phyloP scores from a whole-genome alignment of 2,113 vertebrate species.

The Melanerpes formicivorus region DNA sequence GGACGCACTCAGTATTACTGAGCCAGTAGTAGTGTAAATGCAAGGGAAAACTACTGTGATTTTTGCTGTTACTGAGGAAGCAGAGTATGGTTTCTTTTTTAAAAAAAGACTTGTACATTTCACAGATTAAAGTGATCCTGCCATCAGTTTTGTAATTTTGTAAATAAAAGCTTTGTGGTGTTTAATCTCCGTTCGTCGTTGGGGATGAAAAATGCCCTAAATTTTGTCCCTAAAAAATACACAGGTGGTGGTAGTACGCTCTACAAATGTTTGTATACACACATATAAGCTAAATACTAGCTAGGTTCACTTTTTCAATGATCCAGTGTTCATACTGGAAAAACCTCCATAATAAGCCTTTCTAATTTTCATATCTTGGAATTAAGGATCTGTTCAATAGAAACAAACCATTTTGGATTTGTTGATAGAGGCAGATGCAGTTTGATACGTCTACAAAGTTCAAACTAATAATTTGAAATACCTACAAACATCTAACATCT shows the following conservation, averaged over 20 bases:
- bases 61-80: background rate
- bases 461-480: conserved; percentile 22
- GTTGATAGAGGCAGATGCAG: conserved; percentile 20
- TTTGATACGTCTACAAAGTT: background rate
- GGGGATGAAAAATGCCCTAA: background rate
- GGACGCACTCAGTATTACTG: background rate
- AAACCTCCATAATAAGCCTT: background rate
- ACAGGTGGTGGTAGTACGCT: background rate
- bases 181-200: background rate
- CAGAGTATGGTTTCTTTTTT: background rate
- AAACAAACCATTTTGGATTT: conserved; percentile 16
- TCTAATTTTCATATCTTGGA: conserved; percentile 16
- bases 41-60: background rate
- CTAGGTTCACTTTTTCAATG: background rate
- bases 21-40: background rate
- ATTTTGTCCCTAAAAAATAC: background rate
- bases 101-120: background rate
- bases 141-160: background rate
- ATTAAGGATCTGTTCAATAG: background rate
- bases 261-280: background rate
- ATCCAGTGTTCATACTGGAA: background rate
- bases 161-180: background rate
- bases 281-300: background rate
- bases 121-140: background rate
- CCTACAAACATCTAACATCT: conserved; percentile 21